Percentiles rank a stretch among this genome's conserved stretches.
phyloP scores from a whole-genome alignment of 2,113 vertebrate genomes.

The Empidonax traillii region DNA sequence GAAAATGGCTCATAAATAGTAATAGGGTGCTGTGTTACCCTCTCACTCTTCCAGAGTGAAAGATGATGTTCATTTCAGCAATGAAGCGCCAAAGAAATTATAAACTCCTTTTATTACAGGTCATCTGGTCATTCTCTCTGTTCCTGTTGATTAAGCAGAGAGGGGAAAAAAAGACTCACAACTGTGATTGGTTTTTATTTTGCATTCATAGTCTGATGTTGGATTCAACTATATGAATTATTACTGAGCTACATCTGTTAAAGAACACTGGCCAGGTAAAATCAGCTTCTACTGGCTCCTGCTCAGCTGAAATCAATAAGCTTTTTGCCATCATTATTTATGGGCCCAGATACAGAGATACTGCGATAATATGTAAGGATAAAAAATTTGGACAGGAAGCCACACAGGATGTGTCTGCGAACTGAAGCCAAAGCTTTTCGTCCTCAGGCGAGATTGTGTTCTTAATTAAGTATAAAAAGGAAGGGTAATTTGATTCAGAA shows the following conservation, averaged over 20 bases:
- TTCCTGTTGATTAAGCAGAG: background rate
- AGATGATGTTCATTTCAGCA: background rate
- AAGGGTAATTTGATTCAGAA: background rate
- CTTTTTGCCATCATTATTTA: background rate
- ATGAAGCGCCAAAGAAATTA: background rate
- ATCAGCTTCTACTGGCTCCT: background rate
- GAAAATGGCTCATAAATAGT: background rate
- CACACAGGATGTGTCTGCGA: background rate
- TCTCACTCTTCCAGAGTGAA: background rate
- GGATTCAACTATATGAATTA: background rate
- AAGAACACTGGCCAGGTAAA: background rate
- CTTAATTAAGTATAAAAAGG: background rate
- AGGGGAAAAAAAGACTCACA: background rate
- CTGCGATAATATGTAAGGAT: background rate
- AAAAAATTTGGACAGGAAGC: background rate
- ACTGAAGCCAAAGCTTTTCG: background rate
- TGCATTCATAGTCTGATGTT: background rate
- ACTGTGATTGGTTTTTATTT: background rate
- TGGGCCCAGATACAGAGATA: background rate
- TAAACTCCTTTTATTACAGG: background rate
- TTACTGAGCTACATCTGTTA: constrained; percentile 10
- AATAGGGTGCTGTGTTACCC: background rate
- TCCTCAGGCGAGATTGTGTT: background rate
- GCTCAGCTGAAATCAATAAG: background rate
- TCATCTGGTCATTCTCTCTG: background rate